Percentiles rank a stretch among this genome's conserved stretches.
These are phyloP conservation scores for Thalassophryne amazonica DNA, from an alignment of 2,797 vertebrate species.

Conservation along the genomic window DNA sequence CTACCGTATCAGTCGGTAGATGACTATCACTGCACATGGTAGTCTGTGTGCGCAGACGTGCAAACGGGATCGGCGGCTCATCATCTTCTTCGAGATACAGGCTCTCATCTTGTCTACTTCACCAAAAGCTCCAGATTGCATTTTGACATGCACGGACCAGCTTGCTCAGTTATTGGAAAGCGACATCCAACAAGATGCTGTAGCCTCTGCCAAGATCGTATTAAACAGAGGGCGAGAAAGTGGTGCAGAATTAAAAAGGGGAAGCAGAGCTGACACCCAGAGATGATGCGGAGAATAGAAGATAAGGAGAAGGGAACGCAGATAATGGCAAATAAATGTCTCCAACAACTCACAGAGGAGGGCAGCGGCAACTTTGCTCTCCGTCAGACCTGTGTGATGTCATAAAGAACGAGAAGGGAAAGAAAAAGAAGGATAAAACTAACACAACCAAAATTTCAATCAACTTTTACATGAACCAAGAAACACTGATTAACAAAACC, in stretches of 20 bases:
- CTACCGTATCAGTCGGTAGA: too few relatives aligned
- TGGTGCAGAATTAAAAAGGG: conserved; percentile 47
- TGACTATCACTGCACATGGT: not conserved
- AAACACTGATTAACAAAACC: too few relatives aligned
- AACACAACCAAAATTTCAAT: too few relatives aligned
- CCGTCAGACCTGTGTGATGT: too few relatives aligned
- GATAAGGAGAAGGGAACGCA: too few relatives aligned
- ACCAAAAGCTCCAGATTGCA: conserved; percentile 62
- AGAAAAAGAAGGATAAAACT: too few relatives aligned
- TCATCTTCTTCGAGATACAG: conserved; percentile 24
- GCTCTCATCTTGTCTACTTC: conserved; percentile 62
- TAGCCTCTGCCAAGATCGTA: conserved; percentile 37
- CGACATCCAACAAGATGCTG: conserved; percentile 24
- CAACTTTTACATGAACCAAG: too few relatives aligned
- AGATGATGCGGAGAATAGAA: not conserved
- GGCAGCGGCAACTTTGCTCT: too few relatives aligned
- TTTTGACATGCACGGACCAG: conserved; percentile 65
- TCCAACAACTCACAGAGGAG: too few relatives aligned
- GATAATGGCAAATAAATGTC: too few relatives aligned
- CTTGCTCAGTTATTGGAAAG: conserved; percentile 25
- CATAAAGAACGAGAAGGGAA: too few relatives aligned
- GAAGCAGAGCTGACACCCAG: conserved; percentile 22
- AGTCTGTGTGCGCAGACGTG: conserved; percentile 30
- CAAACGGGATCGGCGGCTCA: conserved; percentile 37
- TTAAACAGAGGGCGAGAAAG: conserved; percentile 45